Base-by-base conservation (phyloP, 2,797 vertebrate species). In the Gymnoscopelus microlampas region DNA sequence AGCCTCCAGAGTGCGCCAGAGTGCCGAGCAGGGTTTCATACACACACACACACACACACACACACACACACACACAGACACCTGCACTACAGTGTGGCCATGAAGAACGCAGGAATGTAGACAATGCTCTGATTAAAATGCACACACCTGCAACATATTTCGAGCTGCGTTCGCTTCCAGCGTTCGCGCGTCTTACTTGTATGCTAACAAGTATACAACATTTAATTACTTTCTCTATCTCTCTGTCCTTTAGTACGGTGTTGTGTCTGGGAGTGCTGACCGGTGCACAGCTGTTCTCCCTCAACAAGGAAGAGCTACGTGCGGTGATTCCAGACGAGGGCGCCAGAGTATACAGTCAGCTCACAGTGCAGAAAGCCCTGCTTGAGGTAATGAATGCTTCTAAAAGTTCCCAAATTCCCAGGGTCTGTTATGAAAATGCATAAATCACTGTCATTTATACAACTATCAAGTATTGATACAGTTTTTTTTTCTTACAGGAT, bases 331-430 rank as follows among this genome's bases (percentile, higher is more conserved):
- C 95, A 53, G 93, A 95, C 0, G 95, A 95, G 83, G 96, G 96
- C 1, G 70, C 94, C 39, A 92, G 96, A 71, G 96, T 97, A 53
- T 96, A 95, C 92, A 97, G 95, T 80, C 96, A 96, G 80, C 88
- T 97, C 19, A 90, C 91, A 0, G 95, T 96, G 77, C 96, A 96
- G 91, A 95, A 92, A 39, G 78, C 95, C 2, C 90, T 95, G 82
- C 89, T 95, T 44, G 94, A 96, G 95, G 96, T 96, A 84, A 61
- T 55, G 23, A 24, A 48, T 32, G 11, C 2, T 53, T n/a, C 39
- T 0, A 44, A 44, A 44, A 44, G 1, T 9, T 8, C 39, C 39
- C 7, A 44, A 9, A 44, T 44, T 44, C 39, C 7, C 39, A 44
- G 39, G 39, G 39, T 44, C 39, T 44, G 9, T 8, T 44, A 44